phyloP scores from a whole-genome alignment of 2,113 vertebrate genomes.

The Taxidea taxus region DNA sequence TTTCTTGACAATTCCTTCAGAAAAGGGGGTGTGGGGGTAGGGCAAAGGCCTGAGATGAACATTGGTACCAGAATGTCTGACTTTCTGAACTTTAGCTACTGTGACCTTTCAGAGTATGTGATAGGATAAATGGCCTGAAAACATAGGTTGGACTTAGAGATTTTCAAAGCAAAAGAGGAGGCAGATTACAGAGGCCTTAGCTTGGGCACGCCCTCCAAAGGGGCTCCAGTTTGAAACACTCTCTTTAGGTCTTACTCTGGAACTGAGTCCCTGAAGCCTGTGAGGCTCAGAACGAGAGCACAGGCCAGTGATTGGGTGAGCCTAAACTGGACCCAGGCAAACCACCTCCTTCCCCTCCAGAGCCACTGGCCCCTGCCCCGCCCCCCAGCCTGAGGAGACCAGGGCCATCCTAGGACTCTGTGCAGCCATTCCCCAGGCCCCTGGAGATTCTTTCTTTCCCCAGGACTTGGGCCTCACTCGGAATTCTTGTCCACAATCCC shows the following conservation, averaged over 20 bases:
- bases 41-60: background rate
- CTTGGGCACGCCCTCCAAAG: background rate
- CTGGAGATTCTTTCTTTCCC: background rate
- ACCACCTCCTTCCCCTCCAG: rapidly evolving
- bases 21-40: background rate
- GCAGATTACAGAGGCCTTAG: background rate
- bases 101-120: background rate
- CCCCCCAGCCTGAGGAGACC: background rate
- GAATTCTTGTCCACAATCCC: background rate
- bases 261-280: background rate
- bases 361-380: rapidly evolving
- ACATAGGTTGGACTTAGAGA: background rate
- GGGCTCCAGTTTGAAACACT: background rate
- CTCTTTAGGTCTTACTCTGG: background rate
- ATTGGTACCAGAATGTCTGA: background rate
- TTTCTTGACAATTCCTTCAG: background rate
- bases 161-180: background rate
- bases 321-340: background rate
- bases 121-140: background rate
- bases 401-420: no score
- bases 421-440: background rate
- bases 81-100: background rate
- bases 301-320: rapidly evolving
- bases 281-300: background rate
- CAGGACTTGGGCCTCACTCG: background rate